phyloP scores from a whole-genome alignment of 2,113 vertebrate genomes.

The Pomatostomus ruficeps region DNA sequence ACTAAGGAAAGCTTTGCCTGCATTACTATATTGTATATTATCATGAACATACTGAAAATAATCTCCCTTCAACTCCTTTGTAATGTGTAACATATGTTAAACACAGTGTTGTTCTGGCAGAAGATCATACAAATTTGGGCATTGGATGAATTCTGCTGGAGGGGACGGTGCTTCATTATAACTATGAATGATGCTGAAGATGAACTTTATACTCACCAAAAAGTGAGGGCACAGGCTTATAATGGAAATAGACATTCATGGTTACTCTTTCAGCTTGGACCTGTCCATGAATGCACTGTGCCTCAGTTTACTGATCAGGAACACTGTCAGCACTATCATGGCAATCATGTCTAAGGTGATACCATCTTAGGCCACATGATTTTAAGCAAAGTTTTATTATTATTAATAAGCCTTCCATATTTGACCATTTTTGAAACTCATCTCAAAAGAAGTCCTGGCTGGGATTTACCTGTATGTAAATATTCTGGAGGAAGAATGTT shows the following conservation, averaged over 20 bases:
- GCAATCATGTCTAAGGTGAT: not conserved
- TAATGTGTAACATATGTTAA: not conserved
- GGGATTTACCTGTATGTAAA: not conserved
- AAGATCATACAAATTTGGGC: not conserved
- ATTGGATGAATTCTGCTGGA: not conserved
- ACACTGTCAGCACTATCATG: not conserved
- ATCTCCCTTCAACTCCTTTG: not conserved
- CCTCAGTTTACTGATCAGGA: not conserved
- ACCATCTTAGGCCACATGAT: not conserved
- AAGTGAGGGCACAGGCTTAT: not conserved
- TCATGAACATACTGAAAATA: not conserved
- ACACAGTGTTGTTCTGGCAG: not conserved
- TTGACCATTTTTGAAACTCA: not conserved
- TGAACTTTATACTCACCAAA: not conserved
- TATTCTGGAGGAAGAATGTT: not conserved
- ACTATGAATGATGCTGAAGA: not conserved
- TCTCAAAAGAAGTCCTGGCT: not conserved
- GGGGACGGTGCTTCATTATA: not conserved
- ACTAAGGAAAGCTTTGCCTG: not conserved
- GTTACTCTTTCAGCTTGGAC: not conserved
- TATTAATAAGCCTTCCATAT: not conserved
- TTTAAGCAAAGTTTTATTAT: not conserved
- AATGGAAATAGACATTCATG: not conserved
- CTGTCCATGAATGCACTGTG: not conserved
- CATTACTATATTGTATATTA: not conserved